Percentiles rank a stretch among this genome's conserved stretches.
Evolutionary conservation across 2,888 invertebrate species (phyloP).

Genomic region (Drosophila acutilabella): DNA sequence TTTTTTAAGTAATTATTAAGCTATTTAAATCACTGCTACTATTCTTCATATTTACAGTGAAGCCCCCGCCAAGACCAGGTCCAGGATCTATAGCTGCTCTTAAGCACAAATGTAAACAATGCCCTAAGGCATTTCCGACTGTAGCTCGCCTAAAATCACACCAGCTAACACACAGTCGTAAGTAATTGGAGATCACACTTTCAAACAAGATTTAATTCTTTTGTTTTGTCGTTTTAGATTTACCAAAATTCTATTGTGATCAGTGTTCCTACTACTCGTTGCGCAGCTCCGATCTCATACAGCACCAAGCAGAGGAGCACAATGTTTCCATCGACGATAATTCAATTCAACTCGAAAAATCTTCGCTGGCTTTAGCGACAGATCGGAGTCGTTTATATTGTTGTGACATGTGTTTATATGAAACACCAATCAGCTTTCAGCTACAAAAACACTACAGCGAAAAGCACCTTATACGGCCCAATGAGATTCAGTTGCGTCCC

Average conservation of each 20-base stretch:
- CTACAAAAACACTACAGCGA: slow-evolving; percentile 71
- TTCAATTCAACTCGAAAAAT: slow-evolving; percentile 12
- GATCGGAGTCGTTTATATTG: slow-evolving; percentile 48
- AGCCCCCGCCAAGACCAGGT: slow-evolving; percentile 32
- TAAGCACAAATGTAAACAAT: slow-evolving; percentile 65
- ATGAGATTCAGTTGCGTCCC: slow-evolving; percentile 74
- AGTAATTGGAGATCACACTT: slow-evolving; percentile 28
- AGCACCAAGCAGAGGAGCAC: slow-evolving; percentile 75
- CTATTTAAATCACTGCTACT: neutral
- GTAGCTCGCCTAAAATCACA: slow-evolving; percentile 68
- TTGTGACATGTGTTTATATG: slow-evolving; percentile 80
- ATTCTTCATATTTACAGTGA: slow-evolving; percentile 34
- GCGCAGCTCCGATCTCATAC: slow-evolving; percentile 76
- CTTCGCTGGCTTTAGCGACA: neutral
- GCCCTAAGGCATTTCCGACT: slow-evolving; percentile 64
- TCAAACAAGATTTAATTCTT: neutral
- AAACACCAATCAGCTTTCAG: slow-evolving; percentile 56
- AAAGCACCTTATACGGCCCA: slow-evolving; percentile 68
- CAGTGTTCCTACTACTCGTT: slow-evolving; percentile 76
- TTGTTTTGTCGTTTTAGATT: slow-evolving; percentile 55
- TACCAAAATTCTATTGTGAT: slow-evolving; percentile 82
- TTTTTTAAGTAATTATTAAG: too few relatives aligned
- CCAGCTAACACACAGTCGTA: slow-evolving; percentile 68
- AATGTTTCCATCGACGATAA: slow-evolving; percentile 30
- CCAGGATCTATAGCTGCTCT: slow-evolving; percentile 23